phyloP scores from a whole-genome alignment of 2,888 invertebrate genomes.

The Griposia aprilina region DNA sequence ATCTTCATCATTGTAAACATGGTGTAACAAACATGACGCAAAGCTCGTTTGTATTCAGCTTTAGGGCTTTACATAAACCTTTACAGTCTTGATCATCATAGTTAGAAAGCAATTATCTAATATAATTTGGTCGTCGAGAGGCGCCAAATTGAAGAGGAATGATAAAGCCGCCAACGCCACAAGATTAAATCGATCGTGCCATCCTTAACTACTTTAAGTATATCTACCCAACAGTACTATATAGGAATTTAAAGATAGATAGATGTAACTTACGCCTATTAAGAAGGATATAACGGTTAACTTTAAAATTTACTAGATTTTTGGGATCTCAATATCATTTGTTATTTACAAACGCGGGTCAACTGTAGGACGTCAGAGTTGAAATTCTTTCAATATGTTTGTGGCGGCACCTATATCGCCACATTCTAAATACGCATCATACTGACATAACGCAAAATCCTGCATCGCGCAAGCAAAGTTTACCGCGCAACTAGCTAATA shows the following conservation, averaged over 20 bases:
- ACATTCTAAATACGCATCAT: too few species aligned
- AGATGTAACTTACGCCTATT: neutral
- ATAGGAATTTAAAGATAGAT: neutral
- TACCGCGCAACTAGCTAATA: too few species aligned
- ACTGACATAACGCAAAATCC: too few species aligned
- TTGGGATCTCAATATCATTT: neutral
- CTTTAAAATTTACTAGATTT: neutral
- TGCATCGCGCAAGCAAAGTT: too few species aligned
- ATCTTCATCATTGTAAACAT: neutral
- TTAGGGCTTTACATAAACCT: neutral
- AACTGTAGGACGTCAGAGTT: neutral
- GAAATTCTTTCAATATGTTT: neutral
- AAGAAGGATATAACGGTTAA: neutral
- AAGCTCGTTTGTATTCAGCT: neutral
- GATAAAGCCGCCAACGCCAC: conserved; percentile 4
- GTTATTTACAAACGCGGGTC: neutral
- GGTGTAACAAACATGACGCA: too few species aligned
- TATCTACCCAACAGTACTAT: neutral
- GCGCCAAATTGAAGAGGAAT: conserved; percentile 17
- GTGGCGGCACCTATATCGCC: neutral
- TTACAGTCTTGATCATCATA: conserved; percentile 19
- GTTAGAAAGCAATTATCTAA: conserved; percentile 37
- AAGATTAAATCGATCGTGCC: conserved; percentile 36
- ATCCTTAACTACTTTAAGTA: conserved; percentile 1
- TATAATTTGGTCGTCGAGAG: conserved; percentile 27